Conservation (phyloP, 2,113 vertebrate genomes). For the Gnathonemus longibarbis region DNA sequence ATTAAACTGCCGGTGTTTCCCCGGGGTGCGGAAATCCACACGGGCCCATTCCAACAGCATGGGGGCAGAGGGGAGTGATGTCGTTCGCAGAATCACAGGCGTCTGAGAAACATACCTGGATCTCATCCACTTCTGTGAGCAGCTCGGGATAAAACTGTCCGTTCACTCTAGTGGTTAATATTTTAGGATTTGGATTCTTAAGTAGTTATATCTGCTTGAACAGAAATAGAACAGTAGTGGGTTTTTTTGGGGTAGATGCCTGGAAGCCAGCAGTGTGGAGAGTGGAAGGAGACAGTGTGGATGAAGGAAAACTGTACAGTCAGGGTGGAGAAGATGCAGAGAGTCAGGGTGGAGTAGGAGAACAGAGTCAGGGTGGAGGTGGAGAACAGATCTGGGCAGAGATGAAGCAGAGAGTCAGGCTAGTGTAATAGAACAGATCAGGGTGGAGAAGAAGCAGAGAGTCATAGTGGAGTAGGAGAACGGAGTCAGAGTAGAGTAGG, state of each 20-base stretch:
- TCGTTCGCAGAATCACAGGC: background rate
- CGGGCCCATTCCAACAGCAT: background rate
- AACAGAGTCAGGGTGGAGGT: background rate
- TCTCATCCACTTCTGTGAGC: background rate
- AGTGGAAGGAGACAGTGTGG: background rate
- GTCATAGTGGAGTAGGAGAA: too few species aligned
- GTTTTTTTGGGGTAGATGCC: background rate
- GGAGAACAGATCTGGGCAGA: background rate
- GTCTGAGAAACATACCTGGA: background rate
- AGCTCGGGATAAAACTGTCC: background rate
- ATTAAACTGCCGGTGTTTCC: conserved; percentile 1
- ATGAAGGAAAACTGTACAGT: background rate
- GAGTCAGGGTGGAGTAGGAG: background rate
- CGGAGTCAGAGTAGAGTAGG: too few species aligned
- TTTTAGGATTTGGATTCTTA: background rate
- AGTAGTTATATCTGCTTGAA: background rate
- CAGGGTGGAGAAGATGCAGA: background rate
- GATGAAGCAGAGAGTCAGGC: background rate
- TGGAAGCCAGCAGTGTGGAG: background rate
- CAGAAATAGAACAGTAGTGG: background rate
- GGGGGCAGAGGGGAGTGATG: background rate
- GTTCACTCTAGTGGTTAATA: background rate
- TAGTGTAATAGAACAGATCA: background rate
- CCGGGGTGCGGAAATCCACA: conserved; percentile 3
- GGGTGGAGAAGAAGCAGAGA: too few species aligned